phyloP scores from a whole-genome alignment of 2,113 vertebrate genomes.

The Electrona antarctica region DNA sequence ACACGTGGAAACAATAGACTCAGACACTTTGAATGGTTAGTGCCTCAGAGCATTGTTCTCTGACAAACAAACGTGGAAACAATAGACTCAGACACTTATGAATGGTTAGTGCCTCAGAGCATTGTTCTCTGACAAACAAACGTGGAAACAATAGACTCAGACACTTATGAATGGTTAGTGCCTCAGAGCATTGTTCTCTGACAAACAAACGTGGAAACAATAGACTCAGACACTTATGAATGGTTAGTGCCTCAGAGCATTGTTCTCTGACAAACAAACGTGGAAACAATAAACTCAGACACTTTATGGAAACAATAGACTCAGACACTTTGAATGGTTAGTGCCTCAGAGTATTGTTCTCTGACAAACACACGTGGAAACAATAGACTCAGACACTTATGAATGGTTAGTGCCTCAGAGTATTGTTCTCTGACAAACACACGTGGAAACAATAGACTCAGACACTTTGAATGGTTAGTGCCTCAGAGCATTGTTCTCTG shows the following conservation, averaged over 20 bases:
- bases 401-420: constrained; percentile 41
- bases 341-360: constrained; percentile 48
- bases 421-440: constrained; percentile 50
- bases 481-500: constrained; percentile 48
- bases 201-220: constrained; percentile 53
- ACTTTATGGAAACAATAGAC: constrained; percentile 46
- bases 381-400: constrained; percentile 28
- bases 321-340: constrained; percentile 15
- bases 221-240: constrained; percentile 26
- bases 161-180: constrained; percentile 28
- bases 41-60: constrained; percentile 49
- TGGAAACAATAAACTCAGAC: constrained; percentile 48
- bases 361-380: constrained; percentile 55
- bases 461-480: constrained; percentile 30
- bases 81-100: constrained; percentile 27
- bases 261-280: constrained; percentile 51
- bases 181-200: constrained; percentile 48
- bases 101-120: constrained; percentile 41
- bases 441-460: constrained; percentile 51
- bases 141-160: constrained; percentile 52
- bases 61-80: constrained; percentile 54
- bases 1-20: constrained; percentile 53
- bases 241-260: constrained; percentile 43
- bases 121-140: constrained; percentile 50
- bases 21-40: constrained; percentile 16